Conservation (phyloP, 2,888 invertebrate genomes). For the Achlya flavicornis region DNA sequence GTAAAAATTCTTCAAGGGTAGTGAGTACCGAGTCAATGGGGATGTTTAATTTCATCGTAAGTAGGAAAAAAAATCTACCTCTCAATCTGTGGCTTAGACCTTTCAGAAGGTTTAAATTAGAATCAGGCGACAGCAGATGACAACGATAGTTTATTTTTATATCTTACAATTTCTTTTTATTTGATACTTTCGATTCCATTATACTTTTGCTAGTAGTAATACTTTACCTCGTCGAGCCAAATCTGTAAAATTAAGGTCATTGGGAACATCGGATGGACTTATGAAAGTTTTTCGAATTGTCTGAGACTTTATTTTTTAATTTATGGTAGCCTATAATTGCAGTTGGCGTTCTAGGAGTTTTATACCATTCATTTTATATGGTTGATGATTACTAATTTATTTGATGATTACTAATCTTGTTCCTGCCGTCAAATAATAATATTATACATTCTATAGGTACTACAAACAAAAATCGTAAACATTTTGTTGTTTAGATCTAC, state of each 20-base stretch:
- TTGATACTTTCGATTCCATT: neutral
- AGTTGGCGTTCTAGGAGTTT: too few relatives aligned
- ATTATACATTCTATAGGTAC: too few relatives aligned
- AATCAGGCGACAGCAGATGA: neutral
- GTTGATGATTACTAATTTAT: too few relatives aligned
- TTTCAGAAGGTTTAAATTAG: neutral
- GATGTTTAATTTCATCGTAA: neutral
- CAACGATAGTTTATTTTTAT: neutral
- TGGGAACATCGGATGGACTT: neutral
- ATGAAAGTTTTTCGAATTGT: neutral
- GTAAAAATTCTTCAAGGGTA: too few relatives aligned
- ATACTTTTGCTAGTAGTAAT: neutral
- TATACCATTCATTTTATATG: too few relatives aligned
- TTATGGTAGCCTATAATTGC: too few relatives aligned
- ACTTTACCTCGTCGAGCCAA: neutral
- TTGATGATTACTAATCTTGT: too few relatives aligned
- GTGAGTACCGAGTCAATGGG: too few relatives aligned
- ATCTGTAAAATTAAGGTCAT: constrained; percentile 2
- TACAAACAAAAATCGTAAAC: too few relatives aligned
- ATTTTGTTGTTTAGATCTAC: too few relatives aligned
- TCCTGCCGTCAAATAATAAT: too few relatives aligned
- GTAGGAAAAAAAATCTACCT: neutral
- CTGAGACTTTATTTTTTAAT: too few relatives aligned
- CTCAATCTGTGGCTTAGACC: neutral
- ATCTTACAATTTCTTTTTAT: neutral